Evolutionary conservation across 1,140 invertebrate genomes (phyloP).

Genomic region (Listronotus bonariensis): DNA sequence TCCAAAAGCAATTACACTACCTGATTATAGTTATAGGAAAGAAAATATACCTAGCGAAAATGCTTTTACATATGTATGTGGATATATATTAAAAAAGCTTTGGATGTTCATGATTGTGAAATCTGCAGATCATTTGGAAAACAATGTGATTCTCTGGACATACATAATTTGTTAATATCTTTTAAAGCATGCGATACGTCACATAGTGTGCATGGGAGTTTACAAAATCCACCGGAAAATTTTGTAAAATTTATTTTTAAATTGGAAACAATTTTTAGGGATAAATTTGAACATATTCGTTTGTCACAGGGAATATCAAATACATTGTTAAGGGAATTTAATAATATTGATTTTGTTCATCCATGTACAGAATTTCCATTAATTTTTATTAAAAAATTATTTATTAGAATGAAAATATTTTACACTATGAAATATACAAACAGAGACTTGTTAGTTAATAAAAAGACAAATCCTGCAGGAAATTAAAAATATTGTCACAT

Average conservation of each 20-base stretch:
- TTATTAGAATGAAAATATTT: constrained; percentile 20
- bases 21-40: constrained; percentile 13
- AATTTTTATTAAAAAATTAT: constrained; percentile 7
- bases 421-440: constrained; percentile 23
- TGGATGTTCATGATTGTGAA: constrained; percentile 7
- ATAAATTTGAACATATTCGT: neutral
- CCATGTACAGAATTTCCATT: constrained; percentile 16
- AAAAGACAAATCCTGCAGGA: no score
- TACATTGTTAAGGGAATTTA: neutral
- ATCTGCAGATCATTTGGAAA: constrained; percentile 7
- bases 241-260: constrained; percentile 11
- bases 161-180: neutral
- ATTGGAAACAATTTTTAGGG: constrained; percentile 7
- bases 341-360: constrained; percentile 5
- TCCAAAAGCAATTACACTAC: constrained; percentile 10
- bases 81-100: constrained; percentile 25
- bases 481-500: no score
- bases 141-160: constrained; percentile 2
- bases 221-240: constrained; percentile 7
- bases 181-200: constrained; percentile 1
- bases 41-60: constrained; percentile 14
- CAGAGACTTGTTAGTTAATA: neutral
- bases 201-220: constrained; percentile 1
- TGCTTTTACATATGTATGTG: constrained; percentile 26
- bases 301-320: neutral